A percentile compares a stretch with the other conserved stretches of the same genome.
These are phyloP conservation scores for Drosophila tropicalis DNA, from an alignment of 1,140 invertebrate genomes.

Conservation along the genomic window DNA sequence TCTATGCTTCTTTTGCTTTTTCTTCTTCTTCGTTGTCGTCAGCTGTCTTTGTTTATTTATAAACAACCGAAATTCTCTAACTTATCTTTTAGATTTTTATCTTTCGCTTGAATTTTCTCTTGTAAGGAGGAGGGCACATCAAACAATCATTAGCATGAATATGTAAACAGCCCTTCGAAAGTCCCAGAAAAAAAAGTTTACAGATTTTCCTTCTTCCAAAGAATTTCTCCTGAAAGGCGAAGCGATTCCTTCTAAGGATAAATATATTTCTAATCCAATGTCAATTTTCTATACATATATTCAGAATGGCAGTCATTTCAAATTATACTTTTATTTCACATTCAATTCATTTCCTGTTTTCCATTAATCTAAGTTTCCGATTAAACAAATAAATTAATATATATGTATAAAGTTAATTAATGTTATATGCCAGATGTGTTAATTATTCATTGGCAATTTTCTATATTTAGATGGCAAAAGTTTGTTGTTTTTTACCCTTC, in stretches of 20 bases:
- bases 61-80: conserved; percentile 31
- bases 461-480: conserved; percentile 30
- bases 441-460: background rate
- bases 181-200: conserved; percentile 43
- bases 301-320: too few relatives aligned
- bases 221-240: background rate
- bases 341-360: background rate
- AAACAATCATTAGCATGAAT: conserved; percentile 74
- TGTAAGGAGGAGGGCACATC: conserved; percentile 37
- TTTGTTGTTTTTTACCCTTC: conserved; percentile 26
- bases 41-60: conserved; percentile 27
- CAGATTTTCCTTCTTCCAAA: conserved; percentile 33
- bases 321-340: background rate
- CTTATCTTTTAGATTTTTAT: background rate
- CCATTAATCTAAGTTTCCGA: background rate
- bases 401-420: background rate
- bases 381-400: background rate
- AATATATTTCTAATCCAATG: too few relatives aligned
- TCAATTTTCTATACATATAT: too few relatives aligned
- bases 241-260: too few relatives aligned
- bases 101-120: too few relatives aligned
- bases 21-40: conserved; percentile 23
- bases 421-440: background rate
- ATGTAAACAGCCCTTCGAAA: conserved; percentile 20
- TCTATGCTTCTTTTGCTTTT: conserved; percentile 32